A percentile compares a stretch with the other conserved stretches of the same genome.
Evolutionary conservation across 2,797 vertebrate species (phyloP).

Genomic region (Sciaenops ocellatus): DNA sequence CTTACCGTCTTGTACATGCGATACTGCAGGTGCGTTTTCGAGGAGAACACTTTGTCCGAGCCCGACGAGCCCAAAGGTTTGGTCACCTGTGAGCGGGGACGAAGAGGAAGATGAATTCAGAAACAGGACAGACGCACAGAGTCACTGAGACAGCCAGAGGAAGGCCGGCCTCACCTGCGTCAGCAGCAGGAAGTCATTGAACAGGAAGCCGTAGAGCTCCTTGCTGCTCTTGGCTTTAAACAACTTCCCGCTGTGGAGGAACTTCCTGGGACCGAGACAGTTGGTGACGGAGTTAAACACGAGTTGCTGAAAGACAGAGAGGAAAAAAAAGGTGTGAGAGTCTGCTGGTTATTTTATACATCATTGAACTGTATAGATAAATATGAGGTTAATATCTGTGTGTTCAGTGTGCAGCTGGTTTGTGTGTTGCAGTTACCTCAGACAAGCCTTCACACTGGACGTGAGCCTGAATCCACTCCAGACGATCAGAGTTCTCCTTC

Average conservation of each 20-base stretch:
- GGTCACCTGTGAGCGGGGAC: slow-evolving; percentile 82
- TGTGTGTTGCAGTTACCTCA: slow-evolving; percentile 85
- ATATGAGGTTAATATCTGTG: background rate
- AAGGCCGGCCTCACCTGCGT: slow-evolving; percentile 81
- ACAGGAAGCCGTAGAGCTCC: slow-evolving; percentile 97
- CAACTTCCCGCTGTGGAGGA: slow-evolving; percentile 97
- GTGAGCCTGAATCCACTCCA: slow-evolving; percentile 99
- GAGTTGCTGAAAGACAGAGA: slow-evolving; percentile 89
- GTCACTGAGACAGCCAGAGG: background rate
- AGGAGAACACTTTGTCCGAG: slow-evolving; percentile 96
- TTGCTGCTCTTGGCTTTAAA: slow-evolving; percentile 99
- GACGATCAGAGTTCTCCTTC: slow-evolving; percentile 97
- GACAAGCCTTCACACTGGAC: slow-evolving; percentile 98
- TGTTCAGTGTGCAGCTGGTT: background rate
- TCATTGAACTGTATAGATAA: no score
- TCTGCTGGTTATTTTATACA: background rate
- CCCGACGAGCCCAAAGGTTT: slow-evolving; percentile 95
- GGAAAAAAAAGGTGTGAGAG: background rate
- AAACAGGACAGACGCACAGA: background rate
- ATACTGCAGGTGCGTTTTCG: slow-evolving; percentile 97
- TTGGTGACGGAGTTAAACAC: slow-evolving; percentile 99
- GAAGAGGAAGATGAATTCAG: background rate
- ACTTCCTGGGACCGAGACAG: slow-evolving; percentile 98
- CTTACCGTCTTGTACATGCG: slow-evolving; percentile 99
- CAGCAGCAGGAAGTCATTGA: slow-evolving; percentile 98